Base-by-base conservation (phyloP, 2,113 vertebrate genomes). In the Meles meles region DNA sequence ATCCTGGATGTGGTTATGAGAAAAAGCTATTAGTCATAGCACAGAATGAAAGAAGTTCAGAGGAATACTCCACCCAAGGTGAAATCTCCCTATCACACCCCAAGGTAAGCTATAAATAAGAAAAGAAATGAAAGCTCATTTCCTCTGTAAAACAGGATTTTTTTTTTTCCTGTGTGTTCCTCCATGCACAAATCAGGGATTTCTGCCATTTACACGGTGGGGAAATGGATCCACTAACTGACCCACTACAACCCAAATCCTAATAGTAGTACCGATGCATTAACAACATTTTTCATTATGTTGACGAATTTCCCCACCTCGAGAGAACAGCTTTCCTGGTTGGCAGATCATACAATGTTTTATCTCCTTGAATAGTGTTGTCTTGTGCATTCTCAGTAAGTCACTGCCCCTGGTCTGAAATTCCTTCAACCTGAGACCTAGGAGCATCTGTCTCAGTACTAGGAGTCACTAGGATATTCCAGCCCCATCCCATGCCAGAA, bases 21-120 rank as follows among this genome's bases (percentile, higher is more conserved):
- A 85, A 98, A 96, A 95, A 97, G 87, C 94, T 96, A 82, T 88
- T 93, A 96, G 95, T 80, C 98, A 96, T 34, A 27, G 80, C 72
- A 85, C n/a, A 98, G 90, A 96, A 90, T 82, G 89, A 98, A 74
- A 92, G 67, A 97, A 98, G 92, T 97, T 95, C 95, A 97, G 92
- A 97, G 94, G 95, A 98, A 92, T 92, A 94, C n/a, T 92, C 91
- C 91, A 47, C 96, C 76, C 57, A 90, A 65, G 94, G 96, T 82
- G 87, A 94, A 98, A 93, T 95, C 72, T 80, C 97, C 77, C 96
- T 96, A 90, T 93, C 77, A 63, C 77, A 85, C 94, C 93, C 88
- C 57, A 52, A 97, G 82, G 94, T 37, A 42, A 89, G 89, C 88
- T 94, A 97, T 90, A 93, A 95, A 89, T 85, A 97, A 92, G 6